Evolutionary conservation across 1,140 invertebrate genomes (phyloP).

Genomic region (Mercenaria mercenaria): DNA sequence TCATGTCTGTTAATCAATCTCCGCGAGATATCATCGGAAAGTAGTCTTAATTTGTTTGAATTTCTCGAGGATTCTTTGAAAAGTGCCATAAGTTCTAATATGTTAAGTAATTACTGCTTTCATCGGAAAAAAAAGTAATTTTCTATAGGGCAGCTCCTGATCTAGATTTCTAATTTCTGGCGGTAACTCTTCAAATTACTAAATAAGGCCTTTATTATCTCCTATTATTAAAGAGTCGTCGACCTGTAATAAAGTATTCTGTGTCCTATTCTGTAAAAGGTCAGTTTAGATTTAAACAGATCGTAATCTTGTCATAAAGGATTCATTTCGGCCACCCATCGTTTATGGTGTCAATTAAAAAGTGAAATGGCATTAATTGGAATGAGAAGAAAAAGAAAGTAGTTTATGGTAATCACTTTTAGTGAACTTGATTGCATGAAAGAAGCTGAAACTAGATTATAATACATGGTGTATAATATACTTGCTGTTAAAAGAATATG

Average conservation of each 20-base stretch:
- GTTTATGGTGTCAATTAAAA: background rate
- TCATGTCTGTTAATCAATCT: background rate
- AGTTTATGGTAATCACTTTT: too few species aligned
- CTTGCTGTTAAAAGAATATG: too few species aligned
- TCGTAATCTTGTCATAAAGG: background rate
- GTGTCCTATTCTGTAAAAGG: background rate
- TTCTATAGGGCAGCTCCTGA: background rate
- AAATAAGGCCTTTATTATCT: background rate
- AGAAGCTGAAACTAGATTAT: too few species aligned
- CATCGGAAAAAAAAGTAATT: background rate
- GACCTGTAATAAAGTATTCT: background rate
- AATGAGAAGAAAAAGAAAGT: background rate
- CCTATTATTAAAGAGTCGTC: background rate
- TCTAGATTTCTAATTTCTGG: background rate
- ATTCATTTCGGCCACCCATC: background rate
- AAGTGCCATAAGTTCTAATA: conserved; percentile 5
- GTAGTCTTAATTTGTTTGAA: conserved; percentile 9
- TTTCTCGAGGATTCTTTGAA: background rate
- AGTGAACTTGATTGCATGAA: too few species aligned
- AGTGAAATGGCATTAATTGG: background rate
- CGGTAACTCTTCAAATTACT: background rate
- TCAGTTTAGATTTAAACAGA: background rate
- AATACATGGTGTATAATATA: too few species aligned
- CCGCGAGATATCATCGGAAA: background rate
- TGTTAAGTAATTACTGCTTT: background rate